A percentile compares a stretch with the other conserved stretches of the same genome.
Conservation (phyloP, 2,113 vertebrate species). For the Myotis davidii region DNA sequence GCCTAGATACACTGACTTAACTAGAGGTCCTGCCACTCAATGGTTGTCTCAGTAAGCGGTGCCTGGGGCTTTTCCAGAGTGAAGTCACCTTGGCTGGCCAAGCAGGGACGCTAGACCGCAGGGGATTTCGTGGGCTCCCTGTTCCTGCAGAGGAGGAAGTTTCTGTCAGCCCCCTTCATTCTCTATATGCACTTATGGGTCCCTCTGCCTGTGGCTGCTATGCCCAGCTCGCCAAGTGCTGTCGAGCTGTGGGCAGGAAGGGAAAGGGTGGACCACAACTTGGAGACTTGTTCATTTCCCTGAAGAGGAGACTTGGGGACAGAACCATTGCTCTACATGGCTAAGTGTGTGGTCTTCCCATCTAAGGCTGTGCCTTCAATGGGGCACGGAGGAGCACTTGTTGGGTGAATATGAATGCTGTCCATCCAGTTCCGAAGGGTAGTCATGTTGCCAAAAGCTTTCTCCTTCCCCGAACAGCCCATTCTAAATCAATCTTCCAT, state of each 20-base stretch:
- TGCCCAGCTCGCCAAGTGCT: not conserved
- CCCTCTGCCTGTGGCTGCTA: not conserved
- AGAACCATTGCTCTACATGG: conserved; percentile 7
- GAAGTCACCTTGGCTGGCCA: conserved; percentile 58
- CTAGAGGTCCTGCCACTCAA: conserved; percentile 53
- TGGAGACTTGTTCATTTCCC: conserved; percentile 10
- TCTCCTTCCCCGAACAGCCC: conserved; percentile 45
- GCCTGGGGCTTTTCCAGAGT: conserved; percentile 64
- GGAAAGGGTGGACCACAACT: not conserved
- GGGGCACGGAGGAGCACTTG: conserved; percentile 61
- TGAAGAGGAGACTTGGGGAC: conserved; percentile 35
- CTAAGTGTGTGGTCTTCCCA: not conserved
- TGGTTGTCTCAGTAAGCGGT: not conserved
- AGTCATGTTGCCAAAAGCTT: not conserved
- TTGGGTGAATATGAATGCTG: not conserved
- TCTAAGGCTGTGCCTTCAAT: not conserved
- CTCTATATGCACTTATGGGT: accelerated
- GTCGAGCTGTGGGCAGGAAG: not conserved
- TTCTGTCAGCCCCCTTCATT: not conserved
- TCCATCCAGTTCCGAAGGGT: conserved; percentile 36
- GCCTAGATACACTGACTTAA: conserved; percentile 1
- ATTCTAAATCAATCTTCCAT: conserved; percentile 68
- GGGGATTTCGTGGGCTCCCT: not conserved
- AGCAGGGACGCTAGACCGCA: not conserved
- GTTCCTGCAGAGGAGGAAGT: not conserved